These are phyloP conservation scores for Pseudoatta argentina DNA, from an alignment of 1,140 invertebrate species.

Conservation along the genomic window DNA sequence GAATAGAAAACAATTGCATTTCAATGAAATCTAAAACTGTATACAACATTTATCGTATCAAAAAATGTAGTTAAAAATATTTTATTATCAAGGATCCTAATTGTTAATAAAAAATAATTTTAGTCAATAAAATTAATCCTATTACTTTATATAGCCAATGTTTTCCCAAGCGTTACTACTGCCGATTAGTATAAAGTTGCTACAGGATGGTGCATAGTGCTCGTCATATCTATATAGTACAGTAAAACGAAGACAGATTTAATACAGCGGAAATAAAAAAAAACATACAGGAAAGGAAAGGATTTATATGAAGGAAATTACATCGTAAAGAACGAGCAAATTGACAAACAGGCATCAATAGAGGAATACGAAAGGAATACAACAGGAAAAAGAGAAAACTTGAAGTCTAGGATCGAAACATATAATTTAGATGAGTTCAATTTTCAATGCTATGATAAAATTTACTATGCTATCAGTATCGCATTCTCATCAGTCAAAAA, in stretches of 20 bases:
- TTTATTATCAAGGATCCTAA: neutral
- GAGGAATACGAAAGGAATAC: conserved; percentile 8
- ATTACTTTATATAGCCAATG: conserved; percentile 22
- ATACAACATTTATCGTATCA: neutral
- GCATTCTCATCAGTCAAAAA: neutral
- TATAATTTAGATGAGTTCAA: conserved; percentile 20
- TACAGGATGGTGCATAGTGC: conserved; percentile 52
- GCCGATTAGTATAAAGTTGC: conserved; percentile 37
- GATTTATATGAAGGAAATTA: conserved; percentile 29
- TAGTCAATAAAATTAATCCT: neutral
- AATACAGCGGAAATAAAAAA: conserved; percentile 41
- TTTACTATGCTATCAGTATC: conserved; percentile 11
- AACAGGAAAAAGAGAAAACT: neutral
- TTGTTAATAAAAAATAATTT: conserved; percentile 5
- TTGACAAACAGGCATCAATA: conserved; percentile 24
- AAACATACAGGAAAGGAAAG: conserved; percentile 28
- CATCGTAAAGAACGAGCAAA: conserved; percentile 43
- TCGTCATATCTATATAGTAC: conserved; percentile 18
- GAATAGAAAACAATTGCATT: neutral
- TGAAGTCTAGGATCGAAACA: neutral
- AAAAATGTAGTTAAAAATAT: conserved; percentile 1
- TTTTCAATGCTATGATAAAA: neutral
- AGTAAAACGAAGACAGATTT: conserved; percentile 23
- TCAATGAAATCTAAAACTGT: neutral
- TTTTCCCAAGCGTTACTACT: conserved; percentile 47